phyloP scores from a whole-genome alignment of 2,797 vertebrate genomes.

The Astyanax mexicanus region DNA sequence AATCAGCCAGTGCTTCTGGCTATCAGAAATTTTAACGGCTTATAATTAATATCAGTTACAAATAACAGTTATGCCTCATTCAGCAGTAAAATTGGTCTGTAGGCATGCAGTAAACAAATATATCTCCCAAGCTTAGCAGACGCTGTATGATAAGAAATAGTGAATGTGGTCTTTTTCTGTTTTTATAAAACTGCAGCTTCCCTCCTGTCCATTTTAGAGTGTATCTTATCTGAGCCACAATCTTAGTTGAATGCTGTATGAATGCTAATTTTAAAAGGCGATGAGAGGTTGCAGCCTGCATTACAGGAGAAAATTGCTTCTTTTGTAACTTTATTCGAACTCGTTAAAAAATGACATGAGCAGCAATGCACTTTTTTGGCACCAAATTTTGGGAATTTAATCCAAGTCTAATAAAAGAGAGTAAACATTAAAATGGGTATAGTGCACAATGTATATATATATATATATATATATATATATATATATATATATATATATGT shows the following conservation, averaged over 20 bases:
- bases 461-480: too few species aligned
- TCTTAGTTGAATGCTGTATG: conserved; percentile 34
- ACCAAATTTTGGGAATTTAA: background rate
- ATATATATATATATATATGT: too few species aligned
- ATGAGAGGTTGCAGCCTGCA: conserved; percentile 27
- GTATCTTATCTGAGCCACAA: conserved; percentile 28
- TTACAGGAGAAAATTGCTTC: conserved; percentile 30
- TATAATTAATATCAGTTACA: too few species aligned
- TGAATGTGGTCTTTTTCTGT: background rate
- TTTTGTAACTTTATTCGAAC: conserved; percentile 27
- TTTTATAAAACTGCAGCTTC: conserved; percentile 14
- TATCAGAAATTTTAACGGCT: too few species aligned
- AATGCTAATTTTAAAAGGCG: conserved; percentile 40
- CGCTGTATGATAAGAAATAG: too few species aligned
- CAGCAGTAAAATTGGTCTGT: too few species aligned
- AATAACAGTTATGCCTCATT: too few species aligned
- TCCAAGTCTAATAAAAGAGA: conserved; percentile 3
- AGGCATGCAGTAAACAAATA: too few species aligned
- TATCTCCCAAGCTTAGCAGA: background rate
- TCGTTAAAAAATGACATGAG: conserved; percentile 5
- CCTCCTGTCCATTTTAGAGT: conserved; percentile 6
- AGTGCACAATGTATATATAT: background rate
- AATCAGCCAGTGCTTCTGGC: too few species aligned
- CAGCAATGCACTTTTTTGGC: background rate
- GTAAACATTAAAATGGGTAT: background rate